phyloP scores from a whole-genome alignment of 2,797 vertebrate species.

The Natrix natrix region DNA sequence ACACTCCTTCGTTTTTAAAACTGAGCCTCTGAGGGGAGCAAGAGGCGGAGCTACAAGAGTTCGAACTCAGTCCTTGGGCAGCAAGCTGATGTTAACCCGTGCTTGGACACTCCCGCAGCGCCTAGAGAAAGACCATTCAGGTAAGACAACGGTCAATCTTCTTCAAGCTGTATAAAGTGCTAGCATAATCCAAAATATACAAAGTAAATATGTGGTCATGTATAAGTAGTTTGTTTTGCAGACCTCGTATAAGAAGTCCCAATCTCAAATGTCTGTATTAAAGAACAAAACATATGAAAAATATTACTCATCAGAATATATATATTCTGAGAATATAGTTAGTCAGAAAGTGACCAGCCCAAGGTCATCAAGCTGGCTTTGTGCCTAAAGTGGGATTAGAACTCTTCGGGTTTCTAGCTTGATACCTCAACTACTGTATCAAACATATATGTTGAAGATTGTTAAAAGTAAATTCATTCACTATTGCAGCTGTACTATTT shows the following conservation, averaged over 20 bases:
- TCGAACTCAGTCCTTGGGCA: too few species aligned
- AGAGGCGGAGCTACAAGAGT: too few species aligned
- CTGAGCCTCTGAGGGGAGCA: too few species aligned
- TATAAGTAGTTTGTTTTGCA: not conserved
- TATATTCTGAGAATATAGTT: too few species aligned
- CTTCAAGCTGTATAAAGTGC: not conserved
- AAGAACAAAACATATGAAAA: not conserved
- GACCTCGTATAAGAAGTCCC: not conserved
- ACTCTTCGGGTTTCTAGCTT: not conserved
- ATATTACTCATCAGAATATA: not conserved
- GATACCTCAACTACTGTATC: not conserved
- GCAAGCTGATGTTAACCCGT: too few species aligned
- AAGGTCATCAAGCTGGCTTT: not conserved
- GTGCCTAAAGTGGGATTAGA: not conserved
- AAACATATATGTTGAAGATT: not conserved
- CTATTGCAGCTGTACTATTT: not conserved
- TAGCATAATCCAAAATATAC: not conserved
- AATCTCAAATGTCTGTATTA: not conserved
- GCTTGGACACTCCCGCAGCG: too few species aligned
- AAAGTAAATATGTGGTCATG: not conserved
- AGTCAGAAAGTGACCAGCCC: not conserved
- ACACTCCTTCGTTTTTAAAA: too few species aligned
- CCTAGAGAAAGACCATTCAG: too few species aligned
- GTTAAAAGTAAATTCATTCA: not conserved
- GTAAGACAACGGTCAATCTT: too few species aligned